phyloP scores from a whole-genome alignment of 2,113 vertebrate genomes.

The Desmodus rotundus region DNA sequence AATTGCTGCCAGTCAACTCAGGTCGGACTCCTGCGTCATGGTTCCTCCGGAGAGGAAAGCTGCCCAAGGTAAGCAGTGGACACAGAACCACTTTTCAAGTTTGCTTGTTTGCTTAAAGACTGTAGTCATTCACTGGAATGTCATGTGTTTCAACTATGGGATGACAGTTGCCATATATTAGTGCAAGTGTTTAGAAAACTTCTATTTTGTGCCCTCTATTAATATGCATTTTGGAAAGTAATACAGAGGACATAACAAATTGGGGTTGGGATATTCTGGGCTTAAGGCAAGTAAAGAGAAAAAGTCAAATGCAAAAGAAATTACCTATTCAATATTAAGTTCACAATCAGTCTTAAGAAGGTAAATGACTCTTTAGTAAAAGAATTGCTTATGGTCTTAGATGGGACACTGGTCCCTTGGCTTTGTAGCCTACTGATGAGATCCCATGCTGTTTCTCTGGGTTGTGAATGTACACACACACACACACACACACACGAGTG shows the following conservation, averaged over 20 bases:
- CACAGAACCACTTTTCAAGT: neutral
- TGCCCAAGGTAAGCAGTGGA: slow-evolving; percentile 88
- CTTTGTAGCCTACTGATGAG: neutral
- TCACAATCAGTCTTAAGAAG: neutral
- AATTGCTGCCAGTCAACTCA: slow-evolving; percentile 83
- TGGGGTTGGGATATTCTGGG: slow-evolving; percentile 2
- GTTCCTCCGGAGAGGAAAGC: slow-evolving; percentile 88
- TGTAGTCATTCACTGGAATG: slow-evolving; percentile 29
- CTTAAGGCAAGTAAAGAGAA: slow-evolving; percentile 40
- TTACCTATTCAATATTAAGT: neutral
- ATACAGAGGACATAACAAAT: neutral
- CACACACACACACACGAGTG: neutral
- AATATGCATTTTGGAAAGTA: slow-evolving; percentile 19
- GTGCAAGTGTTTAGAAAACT: neutral
- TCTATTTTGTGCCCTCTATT: slow-evolving; percentile 10
- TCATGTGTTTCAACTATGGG: neutral
- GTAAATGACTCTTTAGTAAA: neutral
- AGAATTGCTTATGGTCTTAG: neutral
- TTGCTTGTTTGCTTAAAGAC: neutral
- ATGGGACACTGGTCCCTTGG: neutral
- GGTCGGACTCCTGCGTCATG: slow-evolving; percentile 81
- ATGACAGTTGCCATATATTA: slow-evolving; percentile 36
- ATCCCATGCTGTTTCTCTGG: neutral
- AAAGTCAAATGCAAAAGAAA: slow-evolving; percentile 4
- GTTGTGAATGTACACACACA: neutral